Conservation (phyloP, 2,888 invertebrate species). For the Eupeodes latifasciatus region DNA sequence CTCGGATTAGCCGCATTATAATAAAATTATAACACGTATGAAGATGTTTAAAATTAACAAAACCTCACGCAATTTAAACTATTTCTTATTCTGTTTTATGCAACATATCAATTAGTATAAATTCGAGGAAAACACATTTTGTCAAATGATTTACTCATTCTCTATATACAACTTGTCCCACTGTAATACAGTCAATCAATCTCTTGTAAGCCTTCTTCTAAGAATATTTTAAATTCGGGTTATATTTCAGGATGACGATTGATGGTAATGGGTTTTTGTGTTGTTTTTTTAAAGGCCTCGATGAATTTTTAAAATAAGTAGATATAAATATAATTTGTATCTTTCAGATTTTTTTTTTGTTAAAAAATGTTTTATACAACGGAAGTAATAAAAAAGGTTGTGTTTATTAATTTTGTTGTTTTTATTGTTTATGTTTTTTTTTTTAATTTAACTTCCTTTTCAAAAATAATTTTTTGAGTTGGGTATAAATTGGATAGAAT, state of each 20-base stretch:
- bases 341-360: neutral
- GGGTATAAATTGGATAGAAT: neutral
- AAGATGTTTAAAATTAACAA: too few relatives aligned
- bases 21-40: too few relatives aligned
- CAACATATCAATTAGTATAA: too few relatives aligned
- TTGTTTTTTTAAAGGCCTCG: constrained; percentile 49
- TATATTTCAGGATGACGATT: constrained; percentile 32
- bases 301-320: constrained; percentile 40
- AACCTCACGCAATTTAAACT: too few relatives aligned
- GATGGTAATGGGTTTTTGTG: constrained; percentile 24
- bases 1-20: too few relatives aligned
- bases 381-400: constrained; percentile 41
- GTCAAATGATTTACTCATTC: neutral
- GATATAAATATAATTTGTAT: neutral
- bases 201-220: neutral
- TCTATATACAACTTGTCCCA: neutral
- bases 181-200: neutral
- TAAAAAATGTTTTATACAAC: constrained; percentile 25
- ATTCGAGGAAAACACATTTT: too few relatives aligned
- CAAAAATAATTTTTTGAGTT: too few relatives aligned
- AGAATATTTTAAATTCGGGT: constrained; percentile 42
- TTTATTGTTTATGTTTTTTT: neutral
- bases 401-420: constrained; percentile 31
- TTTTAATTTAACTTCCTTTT: neutral
- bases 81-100: too few relatives aligned